Percentiles rank a stretch among this genome's conserved stretches.
Conservation (phyloP, 2,888 invertebrate species). For the Iselma pallidipennis region DNA sequence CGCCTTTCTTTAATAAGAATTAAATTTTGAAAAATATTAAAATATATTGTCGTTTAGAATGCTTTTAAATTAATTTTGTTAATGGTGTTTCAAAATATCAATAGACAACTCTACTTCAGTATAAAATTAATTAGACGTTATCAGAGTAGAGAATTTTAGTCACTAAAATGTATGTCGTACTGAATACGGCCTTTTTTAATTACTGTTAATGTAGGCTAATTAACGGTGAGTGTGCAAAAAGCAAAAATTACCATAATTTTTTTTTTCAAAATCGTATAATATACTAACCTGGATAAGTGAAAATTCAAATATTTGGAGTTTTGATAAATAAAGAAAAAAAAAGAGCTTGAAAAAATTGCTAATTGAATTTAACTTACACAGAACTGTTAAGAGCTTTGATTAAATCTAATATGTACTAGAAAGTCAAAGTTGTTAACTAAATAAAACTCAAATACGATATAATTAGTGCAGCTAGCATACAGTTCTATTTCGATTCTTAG, state of each 20-base stretch:
- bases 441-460: conserved; percentile 4
- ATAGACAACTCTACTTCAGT: background rate
- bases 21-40: background rate
- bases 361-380: background rate
- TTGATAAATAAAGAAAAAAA: no score
- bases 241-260: background rate
- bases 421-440: conserved; percentile 3
- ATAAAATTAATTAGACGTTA: background rate
- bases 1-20: background rate
- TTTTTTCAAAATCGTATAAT: background rate
- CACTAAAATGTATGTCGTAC: background rate
- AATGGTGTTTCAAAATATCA: no score
- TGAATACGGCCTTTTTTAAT: background rate
- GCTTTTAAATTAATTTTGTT: no score
- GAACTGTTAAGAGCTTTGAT: background rate
- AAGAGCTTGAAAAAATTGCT: background rate
- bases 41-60: no score
- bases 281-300: background rate
- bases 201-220: background rate
- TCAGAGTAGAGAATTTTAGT: background rate
- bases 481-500: background rate
- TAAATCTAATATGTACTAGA: background rate
- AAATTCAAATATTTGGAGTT: background rate
- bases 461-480: background rate
- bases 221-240: background rate